Percentiles rank a stretch among this genome's conserved stretches.
Evolutionary conservation across 1,140 invertebrate genomes (phyloP).

Genomic region (Saxidomus purpurata): DNA sequence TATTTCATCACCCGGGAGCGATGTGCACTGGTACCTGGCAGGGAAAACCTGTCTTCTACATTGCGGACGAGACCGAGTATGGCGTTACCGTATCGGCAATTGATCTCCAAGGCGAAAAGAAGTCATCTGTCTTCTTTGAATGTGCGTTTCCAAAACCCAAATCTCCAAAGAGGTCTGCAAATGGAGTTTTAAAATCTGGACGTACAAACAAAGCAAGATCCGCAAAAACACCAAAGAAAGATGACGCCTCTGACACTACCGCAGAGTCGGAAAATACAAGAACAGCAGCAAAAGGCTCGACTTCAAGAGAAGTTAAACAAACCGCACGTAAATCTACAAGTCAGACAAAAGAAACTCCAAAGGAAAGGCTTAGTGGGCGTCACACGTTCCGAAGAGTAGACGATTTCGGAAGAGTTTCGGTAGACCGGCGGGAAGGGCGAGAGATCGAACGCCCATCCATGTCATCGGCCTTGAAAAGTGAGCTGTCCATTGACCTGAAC

Average conservation of each 20-base stretch:
- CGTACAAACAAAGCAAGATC: neutral
- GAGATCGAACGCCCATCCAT: constrained; percentile 57
- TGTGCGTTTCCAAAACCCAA: constrained; percentile 1
- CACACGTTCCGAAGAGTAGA: constrained; percentile 61
- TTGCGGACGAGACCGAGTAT: constrained; percentile 57
- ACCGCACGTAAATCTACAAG: neutral
- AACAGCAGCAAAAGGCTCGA: neutral
- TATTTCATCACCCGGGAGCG: constrained; percentile 50
- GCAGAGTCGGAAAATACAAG: neutral
- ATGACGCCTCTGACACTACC: constrained; percentile 38
- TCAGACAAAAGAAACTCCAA: neutral
- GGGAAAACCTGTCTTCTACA: constrained; percentile 8
- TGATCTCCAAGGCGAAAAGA: constrained; percentile 35
- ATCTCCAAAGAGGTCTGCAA: constrained; percentile 2
- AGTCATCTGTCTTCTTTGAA: constrained; percentile 61
- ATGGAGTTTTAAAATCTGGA: constrained; percentile 8
- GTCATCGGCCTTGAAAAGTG: constrained; percentile 18
- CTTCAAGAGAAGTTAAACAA: neutral
- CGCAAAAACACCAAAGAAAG: constrained; percentile 16
- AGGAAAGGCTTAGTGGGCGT: constrained; percentile 30
- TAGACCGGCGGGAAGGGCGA: neutral
- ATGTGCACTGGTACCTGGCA: constrained; percentile 32
- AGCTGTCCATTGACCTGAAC: constrained; percentile 26
- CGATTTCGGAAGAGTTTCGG: constrained; percentile 18
- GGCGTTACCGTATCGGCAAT: constrained; percentile 45